phyloP scores from a whole-genome alignment of 64 coral and sea anemone genomes.

The Astreopora myriophthalma region DNA sequence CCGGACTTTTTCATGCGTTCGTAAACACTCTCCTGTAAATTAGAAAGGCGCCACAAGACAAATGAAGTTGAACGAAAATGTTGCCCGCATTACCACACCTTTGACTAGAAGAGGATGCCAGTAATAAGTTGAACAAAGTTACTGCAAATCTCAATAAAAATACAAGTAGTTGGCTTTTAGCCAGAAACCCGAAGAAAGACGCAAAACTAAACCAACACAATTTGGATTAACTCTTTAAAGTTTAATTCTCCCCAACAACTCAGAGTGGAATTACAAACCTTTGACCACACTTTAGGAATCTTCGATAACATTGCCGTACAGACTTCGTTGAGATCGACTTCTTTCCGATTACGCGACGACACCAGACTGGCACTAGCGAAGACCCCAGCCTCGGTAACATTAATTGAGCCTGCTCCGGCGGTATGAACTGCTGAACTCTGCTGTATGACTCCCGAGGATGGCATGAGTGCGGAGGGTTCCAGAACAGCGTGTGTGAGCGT shows the following conservation, averaged over 20 bases:
- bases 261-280: slow-evolving; percentile 50
- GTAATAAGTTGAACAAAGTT: neutral
- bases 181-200: neutral
- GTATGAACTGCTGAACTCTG: slow-evolving; percentile 76
- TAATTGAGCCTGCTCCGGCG: slow-evolving; percentile 77
- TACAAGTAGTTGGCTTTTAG: neutral
- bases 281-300: slow-evolving; percentile 97
- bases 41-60: neutral
- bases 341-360: slow-evolving; percentile 69
- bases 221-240: too few relatives aligned
- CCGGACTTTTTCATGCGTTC: slow-evolving; percentile 94
- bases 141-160: neutral
- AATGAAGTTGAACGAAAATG: neutral
- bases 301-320: slow-evolving; percentile 82
- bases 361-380: slow-evolving; percentile 96
- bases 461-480: slow-evolving; percentile 68
- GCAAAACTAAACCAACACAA: neutral
- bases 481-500: slow-evolving; percentile 84
- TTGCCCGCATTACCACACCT: neutral
- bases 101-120: neutral
- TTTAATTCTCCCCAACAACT: neutral
- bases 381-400: slow-evolving; percentile 72
- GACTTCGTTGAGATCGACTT: slow-evolving; percentile 90
- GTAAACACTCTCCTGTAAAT: slow-evolving; percentile 81
- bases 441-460: slow-evolving; percentile 81